Evolutionary conservation across 2,888 invertebrate genomes (phyloP).

Genomic region (Eristalis pertinax): DNA sequence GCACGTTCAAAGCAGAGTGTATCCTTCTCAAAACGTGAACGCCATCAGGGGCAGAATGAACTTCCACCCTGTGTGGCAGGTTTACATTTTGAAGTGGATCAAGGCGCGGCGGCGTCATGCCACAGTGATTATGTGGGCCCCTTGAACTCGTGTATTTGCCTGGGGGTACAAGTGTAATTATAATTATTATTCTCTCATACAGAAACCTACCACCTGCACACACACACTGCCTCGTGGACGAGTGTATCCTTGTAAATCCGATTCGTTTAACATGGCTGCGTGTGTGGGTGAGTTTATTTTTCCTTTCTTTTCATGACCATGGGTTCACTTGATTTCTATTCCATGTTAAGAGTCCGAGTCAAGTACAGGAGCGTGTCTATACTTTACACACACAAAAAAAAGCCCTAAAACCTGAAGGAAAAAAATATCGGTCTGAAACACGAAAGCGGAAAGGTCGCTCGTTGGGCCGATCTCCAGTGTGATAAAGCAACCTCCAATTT

Average conservation of each 20-base stretch:
- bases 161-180: constrained; percentile 64
- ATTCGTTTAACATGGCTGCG: constrained; percentile 28
- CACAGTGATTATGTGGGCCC: constrained; percentile 62
- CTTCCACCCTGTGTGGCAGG: constrained; percentile 35
- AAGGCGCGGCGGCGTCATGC: constrained; percentile 55
- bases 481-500: constrained; percentile 55
- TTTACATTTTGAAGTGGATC: constrained; percentile 60
- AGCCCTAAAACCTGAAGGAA: not conserved
- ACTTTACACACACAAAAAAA: constrained; percentile 26
- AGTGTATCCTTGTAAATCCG: constrained; percentile 55
- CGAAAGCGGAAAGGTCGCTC: constrained; percentile 58
- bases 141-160: constrained; percentile 68
- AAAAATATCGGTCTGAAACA: constrained; percentile 51
- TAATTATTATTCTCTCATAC: constrained; percentile 61
- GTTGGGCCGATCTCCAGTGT: constrained; percentile 34
- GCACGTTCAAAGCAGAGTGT: not conserved
- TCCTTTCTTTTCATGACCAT: constrained; percentile 56
- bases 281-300: not conserved
- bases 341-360: constrained; percentile 62
- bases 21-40: constrained; percentile 19
- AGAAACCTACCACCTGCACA: constrained; percentile 52
- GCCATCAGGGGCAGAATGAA: constrained; percentile 3
- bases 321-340: constrained; percentile 66
- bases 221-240: constrained; percentile 25
- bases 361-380: constrained; percentile 67